Evolutionary conservation across 2,888 invertebrate genomes (phyloP), one percentile per base, ranked within the genome.

Genomic region (Chesias legatella): DNA sequence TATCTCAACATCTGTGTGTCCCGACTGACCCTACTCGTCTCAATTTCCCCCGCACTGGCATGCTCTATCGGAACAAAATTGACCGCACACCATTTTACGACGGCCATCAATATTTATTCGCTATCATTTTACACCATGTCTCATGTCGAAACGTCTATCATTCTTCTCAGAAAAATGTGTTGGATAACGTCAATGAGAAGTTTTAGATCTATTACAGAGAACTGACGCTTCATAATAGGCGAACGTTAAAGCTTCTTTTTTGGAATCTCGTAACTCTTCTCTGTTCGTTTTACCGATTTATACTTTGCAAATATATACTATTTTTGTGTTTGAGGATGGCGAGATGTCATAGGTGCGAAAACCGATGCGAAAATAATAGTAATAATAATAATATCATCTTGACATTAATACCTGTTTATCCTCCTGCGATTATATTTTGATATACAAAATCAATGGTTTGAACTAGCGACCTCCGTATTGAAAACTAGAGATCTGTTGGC

Each of bases 81-180:
- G 68, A 67, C 42, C 40, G 59, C 59, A 48, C 54, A 44, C 51
- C 56, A 60, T 66, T 79, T 79, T 77, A 79, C 68, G 67, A 65
- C 50, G 48, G 53, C 57, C 56, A 73, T 80, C 77, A 79, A 79
- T 72, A 73, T 74, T 76, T 78, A 78, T 73, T 62, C 53, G 49
- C 66, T 72, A 76, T 75, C 74, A 70, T 68, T 73, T 79, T 78
- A 72, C 79, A 17, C 5, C 3, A 17, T 17, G 3, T 17, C 13
- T 73, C 72, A 67, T 58, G 58, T 62, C 59, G 56, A 32, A 38
- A 39, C 29, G 32, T 27, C 22, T 26, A 9, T 34, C 10, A 22
- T n/a, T n/a, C 22, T 44, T 42, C 44, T 41, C 6, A 10, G 48
- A 43, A 33, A 22, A 33, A 7, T 13, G 8, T 6, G 11, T 42